Base-by-base conservation (phyloP, 1,140 invertebrate species). In the Littorina saxatilis region DNA sequence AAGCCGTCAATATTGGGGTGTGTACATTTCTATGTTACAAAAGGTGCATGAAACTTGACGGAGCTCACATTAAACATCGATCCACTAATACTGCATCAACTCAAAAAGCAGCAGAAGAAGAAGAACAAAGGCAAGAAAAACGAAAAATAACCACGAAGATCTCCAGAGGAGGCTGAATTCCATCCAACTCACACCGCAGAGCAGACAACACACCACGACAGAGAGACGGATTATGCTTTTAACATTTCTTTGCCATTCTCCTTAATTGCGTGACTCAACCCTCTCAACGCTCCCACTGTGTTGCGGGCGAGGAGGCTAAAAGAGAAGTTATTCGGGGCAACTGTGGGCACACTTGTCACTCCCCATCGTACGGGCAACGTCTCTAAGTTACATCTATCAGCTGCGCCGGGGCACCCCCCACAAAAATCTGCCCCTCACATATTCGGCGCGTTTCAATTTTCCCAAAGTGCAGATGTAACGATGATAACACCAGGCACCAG, bases 151-250 rank as follows among this genome's bases (percentile, higher is more conserved):
- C 7, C 9, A 68, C 32, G 55, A 58, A 68, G 58, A n/a, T 29
- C 9, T 20, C 20, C 58, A 27, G n/a, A 63, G 20, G n/a, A n/a
- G n/a, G n/a, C n/a, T n/a, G n/a, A n/a, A n/a, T n/a, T n/a, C n/a
- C n/a, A n/a, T n/a, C n/a, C n/a, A n/a, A n/a, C n/a, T n/a, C n/a
- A n/a, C n/a, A n/a, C n/a, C n/a, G n/a, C n/a, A n/a, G n/a, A n/a
- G n/a, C n/a, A n/a, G n/a, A n/a, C n/a, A n/a, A n/a, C n/a, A n/a
- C n/a, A n/a, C n/a, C n/a, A n/a, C 27, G 63, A 39, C 7, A 23
- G 35, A 37, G 35, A 68, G 63, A 68, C 63, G 35, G 63, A 68
- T 68, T 68, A 68, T 32, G 63, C 63, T 35, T 37, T 68, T 37
- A 35, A 13, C 63, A 68, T 68, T 39, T 32, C 63, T 32, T 68